Evolutionary conservation across 2,888 invertebrate genomes (phyloP).

Genomic region (Nemotelus nigrinus): DNA sequence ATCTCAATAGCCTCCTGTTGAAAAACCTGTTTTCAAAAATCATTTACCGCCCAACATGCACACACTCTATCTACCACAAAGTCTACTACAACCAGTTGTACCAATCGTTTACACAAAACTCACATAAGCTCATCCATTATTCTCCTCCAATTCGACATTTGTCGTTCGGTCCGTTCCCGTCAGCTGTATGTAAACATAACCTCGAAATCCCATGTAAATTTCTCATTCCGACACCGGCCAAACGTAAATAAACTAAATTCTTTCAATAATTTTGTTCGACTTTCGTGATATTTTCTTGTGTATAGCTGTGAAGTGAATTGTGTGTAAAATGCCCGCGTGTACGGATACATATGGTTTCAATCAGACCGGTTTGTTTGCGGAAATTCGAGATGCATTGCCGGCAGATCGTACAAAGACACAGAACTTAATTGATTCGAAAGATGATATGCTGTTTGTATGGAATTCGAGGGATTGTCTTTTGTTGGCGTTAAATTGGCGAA

Average conservation of each 20-base stretch:
- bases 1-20: too few relatives aligned
- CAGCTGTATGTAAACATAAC: slow-evolving; percentile 39
- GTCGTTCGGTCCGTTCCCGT: not conserved
- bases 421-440: slow-evolving; percentile 70
- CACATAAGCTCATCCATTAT: not conserved
- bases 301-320: not conserved
- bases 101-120: not conserved
- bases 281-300: not conserved
- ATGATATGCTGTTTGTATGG: slow-evolving; percentile 73
- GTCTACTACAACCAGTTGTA: not conserved
- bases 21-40: not conserved
- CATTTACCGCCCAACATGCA: not conserved
- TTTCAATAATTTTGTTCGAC: not conserved
- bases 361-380: slow-evolving; percentile 68
- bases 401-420: slow-evolving; percentile 66
- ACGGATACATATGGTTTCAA: slow-evolving; percentile 70
- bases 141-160: slow-evolving; percentile 1
- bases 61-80: not conserved
- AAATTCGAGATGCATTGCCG: slow-evolving; percentile 67
- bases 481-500: slow-evolving; percentile 68
- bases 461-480: slow-evolving; percentile 69
- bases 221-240: not conserved
- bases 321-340: slow-evolving; percentile 54
- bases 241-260: not conserved
- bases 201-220: not conserved